Conservation (phyloP, 64 coral and sea anemone genomes). For the Exaiptasia diaphana region DNA sequence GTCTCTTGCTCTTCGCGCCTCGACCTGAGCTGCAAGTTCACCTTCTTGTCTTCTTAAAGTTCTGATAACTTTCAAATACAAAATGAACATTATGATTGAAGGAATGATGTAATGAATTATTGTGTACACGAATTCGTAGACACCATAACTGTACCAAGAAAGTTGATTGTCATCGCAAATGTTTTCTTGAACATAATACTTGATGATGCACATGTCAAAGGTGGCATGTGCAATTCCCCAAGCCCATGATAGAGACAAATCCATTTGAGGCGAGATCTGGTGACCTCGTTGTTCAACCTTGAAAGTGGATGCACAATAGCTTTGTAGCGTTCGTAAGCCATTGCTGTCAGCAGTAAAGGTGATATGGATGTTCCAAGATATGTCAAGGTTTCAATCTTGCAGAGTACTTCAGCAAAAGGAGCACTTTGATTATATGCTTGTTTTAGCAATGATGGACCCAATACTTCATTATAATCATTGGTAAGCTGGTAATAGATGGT, state of each 20-base stretch:
- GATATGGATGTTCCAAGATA: neutral
- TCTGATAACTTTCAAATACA: neutral
- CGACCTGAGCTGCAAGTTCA: neutral
- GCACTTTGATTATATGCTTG: neutral
- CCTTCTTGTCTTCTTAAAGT: neutral
- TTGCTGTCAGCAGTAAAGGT: neutral
- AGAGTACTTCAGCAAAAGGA: neutral
- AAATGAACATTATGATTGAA: neutral
- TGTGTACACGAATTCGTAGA: too few relatives aligned
- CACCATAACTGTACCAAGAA: too few relatives aligned
- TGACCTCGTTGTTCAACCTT: neutral
- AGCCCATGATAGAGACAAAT: neutral
- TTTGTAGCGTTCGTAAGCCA: neutral
- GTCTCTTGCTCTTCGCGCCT: neutral
- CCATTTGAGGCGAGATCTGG: neutral
- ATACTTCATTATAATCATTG: neutral
- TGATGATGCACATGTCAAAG: too few relatives aligned
- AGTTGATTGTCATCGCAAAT: too few relatives aligned
- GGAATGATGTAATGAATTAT: too few relatives aligned
- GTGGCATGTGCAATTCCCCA: neutral
- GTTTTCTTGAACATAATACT: too few relatives aligned
- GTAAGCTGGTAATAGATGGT: neutral
- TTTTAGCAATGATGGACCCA: neutral
- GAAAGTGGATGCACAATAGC: neutral
- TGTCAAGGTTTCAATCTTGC: neutral